Percentiles rank a stretch among this genome's conserved stretches.
phyloP scores from a whole-genome alignment of 1,140 invertebrate genomes.

The Venturia canescens region DNA sequence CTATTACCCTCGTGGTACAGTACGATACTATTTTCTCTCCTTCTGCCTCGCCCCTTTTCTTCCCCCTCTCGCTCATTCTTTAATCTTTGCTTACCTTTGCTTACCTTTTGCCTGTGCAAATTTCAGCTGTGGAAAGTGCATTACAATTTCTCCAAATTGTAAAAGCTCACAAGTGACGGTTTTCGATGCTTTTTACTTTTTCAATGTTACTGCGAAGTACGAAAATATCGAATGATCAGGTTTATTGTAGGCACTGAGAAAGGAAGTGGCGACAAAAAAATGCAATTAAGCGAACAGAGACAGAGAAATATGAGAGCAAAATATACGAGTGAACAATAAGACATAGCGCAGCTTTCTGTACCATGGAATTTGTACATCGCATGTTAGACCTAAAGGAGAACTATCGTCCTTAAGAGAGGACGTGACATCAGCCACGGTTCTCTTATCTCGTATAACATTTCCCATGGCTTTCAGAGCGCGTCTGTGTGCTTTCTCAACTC shows the following conservation, averaged over 20 bases:
- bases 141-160: constrained; percentile 56
- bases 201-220: too few species aligned
- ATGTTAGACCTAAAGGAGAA: constrained; percentile 60
- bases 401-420: constrained; percentile 72
- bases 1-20: constrained; percentile 72
- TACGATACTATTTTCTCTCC: constrained; percentile 28
- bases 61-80: constrained; percentile 30
- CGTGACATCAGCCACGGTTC: constrained; percentile 72
- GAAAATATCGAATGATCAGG: too few species aligned
- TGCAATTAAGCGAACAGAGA: background rate
- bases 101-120: background rate
- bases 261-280: background rate
- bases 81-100: constrained; percentile 4
- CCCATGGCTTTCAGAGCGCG: constrained; percentile 46
- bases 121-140: constrained; percentile 64
- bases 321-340: background rate
- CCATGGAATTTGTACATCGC: constrained; percentile 58
- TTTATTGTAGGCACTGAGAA: background rate
- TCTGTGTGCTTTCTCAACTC: constrained; percentile 1
- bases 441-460: constrained; percentile 72
- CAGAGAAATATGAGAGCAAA: background rate
- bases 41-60: background rate
- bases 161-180: background rate
- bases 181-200: too few species aligned
- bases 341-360: background rate